Conservation (phyloP, 2,797 vertebrate genomes). For the Pantherophis alleghaniensis region DNA sequence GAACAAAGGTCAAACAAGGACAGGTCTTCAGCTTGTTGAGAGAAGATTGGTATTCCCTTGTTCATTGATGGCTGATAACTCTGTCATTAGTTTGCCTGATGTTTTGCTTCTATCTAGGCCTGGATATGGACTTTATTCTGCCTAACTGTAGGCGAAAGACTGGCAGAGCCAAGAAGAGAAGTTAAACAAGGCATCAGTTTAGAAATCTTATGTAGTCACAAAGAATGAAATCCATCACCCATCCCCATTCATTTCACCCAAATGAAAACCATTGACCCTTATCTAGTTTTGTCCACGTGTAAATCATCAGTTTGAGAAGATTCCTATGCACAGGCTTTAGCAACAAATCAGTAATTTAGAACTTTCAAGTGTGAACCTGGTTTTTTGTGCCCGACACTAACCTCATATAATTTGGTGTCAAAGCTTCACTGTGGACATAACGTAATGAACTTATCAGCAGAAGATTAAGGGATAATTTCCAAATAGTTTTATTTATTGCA, state of each 20-base stretch:
- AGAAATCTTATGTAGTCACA: neutral
- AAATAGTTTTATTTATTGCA: neutral
- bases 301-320: neutral
- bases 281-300: neutral
- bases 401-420: neutral
- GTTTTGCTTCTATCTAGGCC: neutral
- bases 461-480: neutral
- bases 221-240: neutral
- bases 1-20: neutral
- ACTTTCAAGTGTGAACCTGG: neutral
- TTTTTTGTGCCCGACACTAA: neutral
- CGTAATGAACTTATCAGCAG: neutral
- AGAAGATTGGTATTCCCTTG: neutral
- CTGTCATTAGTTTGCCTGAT: neutral
- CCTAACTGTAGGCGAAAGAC: neutral
- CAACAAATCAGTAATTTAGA: neutral
- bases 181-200: neutral
- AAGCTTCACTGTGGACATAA: neutral
- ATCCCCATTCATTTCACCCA: too few relatives aligned
- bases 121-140: neutral
- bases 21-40: neutral
- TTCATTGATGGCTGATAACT: neutral
- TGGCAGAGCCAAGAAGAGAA: neutral
- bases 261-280: neutral
- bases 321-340: neutral